phyloP scores from a whole-genome alignment of 1,140 invertebrate genomes.

The Orius laevigatus region DNA sequence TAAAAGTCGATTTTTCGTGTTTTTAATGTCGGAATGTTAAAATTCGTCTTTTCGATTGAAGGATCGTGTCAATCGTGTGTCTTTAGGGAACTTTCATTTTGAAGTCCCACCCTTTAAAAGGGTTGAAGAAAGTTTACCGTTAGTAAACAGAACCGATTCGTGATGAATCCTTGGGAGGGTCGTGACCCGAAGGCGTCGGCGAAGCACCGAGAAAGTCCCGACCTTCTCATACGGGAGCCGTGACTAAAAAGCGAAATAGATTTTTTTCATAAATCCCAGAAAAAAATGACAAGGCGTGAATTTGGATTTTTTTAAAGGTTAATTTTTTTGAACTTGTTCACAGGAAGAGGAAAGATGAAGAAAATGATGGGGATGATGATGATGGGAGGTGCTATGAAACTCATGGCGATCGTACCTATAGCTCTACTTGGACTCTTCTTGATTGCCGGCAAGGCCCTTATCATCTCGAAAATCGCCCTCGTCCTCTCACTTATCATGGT shows the following conservation, averaged over 20 bases:
- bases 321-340: slow-evolving; percentile 10
- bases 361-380: slow-evolving; percentile 39
- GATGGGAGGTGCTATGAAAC: slow-evolving; percentile 42
- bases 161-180: not conserved
- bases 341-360: slow-evolving; percentile 30
- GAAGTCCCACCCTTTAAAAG: not conserved
- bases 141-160: not conserved
- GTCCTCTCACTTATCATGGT: slow-evolving; percentile 58
- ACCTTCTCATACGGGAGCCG: not conserved
- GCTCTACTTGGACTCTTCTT: slow-evolving; percentile 54
- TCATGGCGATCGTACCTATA: slow-evolving; percentile 50
- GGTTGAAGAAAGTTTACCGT: not conserved
- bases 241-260: too few relatives aligned
- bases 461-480: slow-evolving; percentile 57
- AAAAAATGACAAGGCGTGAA: too few relatives aligned
- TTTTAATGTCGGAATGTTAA: too few relatives aligned
- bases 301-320: not conserved
- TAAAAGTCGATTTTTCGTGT: too few relatives aligned
- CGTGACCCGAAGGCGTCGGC: too few relatives aligned
- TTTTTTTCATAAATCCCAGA: too few relatives aligned
- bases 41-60: too few relatives aligned
- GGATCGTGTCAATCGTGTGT: too few relatives aligned
- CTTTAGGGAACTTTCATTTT: not conserved
- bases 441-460: slow-evolving; percentile 53
- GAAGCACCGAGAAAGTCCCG: not conserved